Evolutionary conservation across 2,888 invertebrate genomes (phyloP), one percentile per base, ranked within the genome.

Genomic region (Tetanocera ferruginea): DNA sequence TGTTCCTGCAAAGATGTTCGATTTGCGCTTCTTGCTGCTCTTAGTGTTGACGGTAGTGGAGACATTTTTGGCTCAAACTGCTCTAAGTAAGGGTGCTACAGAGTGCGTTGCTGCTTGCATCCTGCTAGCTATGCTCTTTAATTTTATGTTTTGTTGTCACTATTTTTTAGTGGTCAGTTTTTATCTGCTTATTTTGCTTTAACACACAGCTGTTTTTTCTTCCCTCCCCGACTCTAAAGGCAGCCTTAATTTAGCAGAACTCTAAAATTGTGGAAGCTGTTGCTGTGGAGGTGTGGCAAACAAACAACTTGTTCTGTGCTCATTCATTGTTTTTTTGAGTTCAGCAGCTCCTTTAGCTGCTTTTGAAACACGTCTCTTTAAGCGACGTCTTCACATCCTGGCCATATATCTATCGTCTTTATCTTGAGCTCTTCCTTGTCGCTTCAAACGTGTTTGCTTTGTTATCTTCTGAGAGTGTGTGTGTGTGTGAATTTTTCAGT

Each of bases 241-340:
- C 23, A 1, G 23, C 23, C 55, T 4, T 64, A 34, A 64, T 64
- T 34, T 34, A 28, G 11, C 0, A 37, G 31, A 5, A 2, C n/a
- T 5, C n/a, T 64, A 28, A 25, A 34, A 17, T 34, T 31, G 64
- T 17, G 14, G 64, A 62, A 66, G 37, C 66, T 31, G 37, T 9
- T 19, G 28, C 14, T 9, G 19, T 17, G 31, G 37, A 31, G 71
- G n/a, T 17, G 71, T 55, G 55, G 55, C 8, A 28, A 49, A 19
- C 31, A 17, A 28, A 31, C 31, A 67, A 67, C 67, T 67, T 67
- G 67, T 43, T 25, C 23, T 6, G 67, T 6, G n/a, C 37, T 67
- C 67, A 67, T 67, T 67, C 67, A 67, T 67, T 67, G 49, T 67
- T 67, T 43, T n/a, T 43, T 43, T 31, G 67, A 37, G 37, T 43